Evolutionary conservation across 2,888 invertebrate genomes (phyloP), one percentile per base, ranked within the genome.

Genomic region (Callyntrura guangdongensis): DNA sequence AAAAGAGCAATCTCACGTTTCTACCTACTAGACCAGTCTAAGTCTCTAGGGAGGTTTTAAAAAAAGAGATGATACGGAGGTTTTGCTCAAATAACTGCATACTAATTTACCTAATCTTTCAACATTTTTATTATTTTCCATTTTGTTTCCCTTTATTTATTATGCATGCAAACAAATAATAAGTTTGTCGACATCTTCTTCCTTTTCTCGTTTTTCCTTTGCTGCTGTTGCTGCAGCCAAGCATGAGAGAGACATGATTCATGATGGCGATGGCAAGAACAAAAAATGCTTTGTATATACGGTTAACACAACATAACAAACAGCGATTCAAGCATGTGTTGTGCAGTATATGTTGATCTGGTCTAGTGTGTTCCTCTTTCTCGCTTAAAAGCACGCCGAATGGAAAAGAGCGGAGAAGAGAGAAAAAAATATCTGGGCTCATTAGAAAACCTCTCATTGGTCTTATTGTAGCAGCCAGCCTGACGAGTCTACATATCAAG

Each of bases 391-490:
- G n/a, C n/a, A n/a, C n/a, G n/a, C 25, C 1, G 27, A 27, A 12
- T 5, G 27, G 12, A 11, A 14, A 74, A 9, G 17, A 47, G 74
- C 20, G 49, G 12, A 47, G 22, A 6, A 74, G 45, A 45, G 3
- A 4, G 27, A 74, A 74, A 84, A 84, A 84, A 64, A 84, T 53
- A 77, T 20, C 61, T 82, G 56, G 22, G 74, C 83, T 83, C 83
- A 89, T 89, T 89, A 89, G 83, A 20, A 74, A 89, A 74, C 74
- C 45, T 81, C 89, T 74, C 83, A 89, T 89, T 89, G 89, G 89
- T 83, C 61, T 82, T 59, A 83, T 1, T 25, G 74, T 69, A 83
- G 47, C 20, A 89, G 83, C 59, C 72, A 85, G 61, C 22, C 83
- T 67, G 74, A 74, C 83, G 61, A 17, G 72, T 49, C 72, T 53